Base-by-base conservation (phyloP, 1,140 invertebrate species). In the Caenorhabditis remanei region DNA sequence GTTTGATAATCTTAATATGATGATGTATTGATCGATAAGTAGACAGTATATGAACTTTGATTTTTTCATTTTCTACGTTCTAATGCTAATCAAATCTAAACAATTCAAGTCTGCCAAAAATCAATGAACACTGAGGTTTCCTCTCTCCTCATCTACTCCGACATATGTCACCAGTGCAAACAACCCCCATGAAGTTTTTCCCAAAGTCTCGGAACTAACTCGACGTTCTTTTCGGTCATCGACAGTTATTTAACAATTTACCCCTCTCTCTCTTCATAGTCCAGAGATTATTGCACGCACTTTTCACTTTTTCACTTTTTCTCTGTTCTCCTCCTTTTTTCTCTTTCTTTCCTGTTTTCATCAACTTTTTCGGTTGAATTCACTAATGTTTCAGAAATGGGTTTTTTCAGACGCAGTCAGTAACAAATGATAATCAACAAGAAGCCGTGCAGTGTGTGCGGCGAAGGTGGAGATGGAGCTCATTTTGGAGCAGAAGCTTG, bases 401-500 rank as follows among this genome's bases (percentile, higher is more conserved):
- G 16, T 91, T 41, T 6, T 9, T 41, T 40, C 55, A 55, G 83
- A 48, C 0, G 6, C 2, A 67, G 16, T n/a, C 14, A 21, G 4
- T 32, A 5, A 24, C 46, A 7, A 21, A 50, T 85, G 84, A 53
- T 65, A 48, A 67, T 79, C 24, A 24, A 16, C 4, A 85, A 85
- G n/a, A 85, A 79, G 65, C 85, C 65, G 50, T 87, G 86, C 61
- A 55, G 21, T 43, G 82, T 87, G 19, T 87, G 86, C 71, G 86
- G 86, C 48, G 75, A 83, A 67, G 75, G 75, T 9, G 86, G 86
- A 0, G 86, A 87, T 67, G 86, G 86, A 14, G 86, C 86, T 14
- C 86, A 87, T 83, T 87, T 87, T 43, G 86, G 75, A 16, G 53
- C 75, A n/a, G 56, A 87, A 56, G 75, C 75, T 61, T 87, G 71